Evolutionary conservation across 2,888 invertebrate species (phyloP), one percentile per base, ranked within the genome.

Genomic region (Gandaritis pyraliata): DNA sequence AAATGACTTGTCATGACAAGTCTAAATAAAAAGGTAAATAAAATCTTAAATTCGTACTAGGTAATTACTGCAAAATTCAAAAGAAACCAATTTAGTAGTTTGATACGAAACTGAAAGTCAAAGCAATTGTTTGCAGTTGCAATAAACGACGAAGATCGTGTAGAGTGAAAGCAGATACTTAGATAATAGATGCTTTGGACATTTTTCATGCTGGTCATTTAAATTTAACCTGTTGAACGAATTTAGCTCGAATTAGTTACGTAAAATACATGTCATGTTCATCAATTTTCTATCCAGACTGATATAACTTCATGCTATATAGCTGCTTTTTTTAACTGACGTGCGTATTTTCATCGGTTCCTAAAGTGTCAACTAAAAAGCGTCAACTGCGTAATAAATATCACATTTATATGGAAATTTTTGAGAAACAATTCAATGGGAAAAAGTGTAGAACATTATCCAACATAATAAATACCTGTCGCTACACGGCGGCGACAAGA

Each of bases 71-170:
- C 23, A 23, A 23, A 23, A 23, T 23, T 5, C 6, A n/a, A 64
- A 67, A 50, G 77, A 79, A 77, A 76, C 71, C 71, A 73, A 80
- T 79, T 78, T 72, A 59, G 58, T 68, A 61, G 16, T 57, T 54
- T 45, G 43, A 43, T 46, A 81, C 71, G 83, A 89, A 88, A 90
- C 73, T 63, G 83, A 89, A 76, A 88, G 84, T 85, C 71, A 71
- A 81, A 74, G 72, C 72, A 73, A 73, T 66, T 68, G 68, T 73
- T 78, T 73, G 64, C 66, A 65, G 68, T 68, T 66, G 68, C 62
- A 60, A 59, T 62, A 61, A 64, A 67, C 60, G 65, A 58, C 33
- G 54, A 65, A 60, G 13, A 69, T 74, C 78, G 82, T 79, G 79
- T 70, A 61, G 41, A 73, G 84, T 78, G 86, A 88, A 87, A 87